Evolutionary conservation across 2,113 vertebrate genomes (phyloP).

Genomic region (Bufo bufo): DNA sequence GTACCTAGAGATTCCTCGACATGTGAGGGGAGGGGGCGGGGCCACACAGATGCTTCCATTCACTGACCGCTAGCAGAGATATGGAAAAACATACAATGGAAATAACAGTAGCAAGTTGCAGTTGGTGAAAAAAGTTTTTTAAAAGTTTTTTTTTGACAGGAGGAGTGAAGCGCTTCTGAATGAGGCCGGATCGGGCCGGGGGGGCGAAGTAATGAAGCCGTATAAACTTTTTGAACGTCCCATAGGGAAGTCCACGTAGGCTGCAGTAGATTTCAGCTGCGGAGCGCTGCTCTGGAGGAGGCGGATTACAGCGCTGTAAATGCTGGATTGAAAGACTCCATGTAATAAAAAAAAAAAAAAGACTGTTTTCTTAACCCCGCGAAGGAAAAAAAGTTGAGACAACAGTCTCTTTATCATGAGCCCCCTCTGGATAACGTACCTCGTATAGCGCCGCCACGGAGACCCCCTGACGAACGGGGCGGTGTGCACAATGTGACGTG

Average conservation of each 20-base stretch:
- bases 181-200: not conserved
- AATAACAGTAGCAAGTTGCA: no score
- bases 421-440: conserved; percentile 9
- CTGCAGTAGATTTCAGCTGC: not conserved
- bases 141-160: no score
- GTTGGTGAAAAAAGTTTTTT: no score
- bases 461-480: conserved; percentile 25
- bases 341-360: not conserved
- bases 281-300: not conserved
- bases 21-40: no score
- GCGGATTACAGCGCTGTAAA: not conserved
- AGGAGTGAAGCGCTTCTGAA: not conserved
- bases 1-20: no score
- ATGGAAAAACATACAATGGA: no score
- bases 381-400: not conserved
- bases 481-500: conserved; percentile 5
- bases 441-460: not conserved
- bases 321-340: not conserved
- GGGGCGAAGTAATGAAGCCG: not conserved
- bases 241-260: not conserved
- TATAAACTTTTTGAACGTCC: conserved; percentile 15
- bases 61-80: no score
- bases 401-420: conserved; percentile 21
- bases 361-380: conserved; percentile 33
- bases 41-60: no score